These are phyloP conservation scores for Desmophyllum pertusum DNA, from an alignment of 92 coral and sea anemone genomes.

Conservation along the genomic window DNA sequence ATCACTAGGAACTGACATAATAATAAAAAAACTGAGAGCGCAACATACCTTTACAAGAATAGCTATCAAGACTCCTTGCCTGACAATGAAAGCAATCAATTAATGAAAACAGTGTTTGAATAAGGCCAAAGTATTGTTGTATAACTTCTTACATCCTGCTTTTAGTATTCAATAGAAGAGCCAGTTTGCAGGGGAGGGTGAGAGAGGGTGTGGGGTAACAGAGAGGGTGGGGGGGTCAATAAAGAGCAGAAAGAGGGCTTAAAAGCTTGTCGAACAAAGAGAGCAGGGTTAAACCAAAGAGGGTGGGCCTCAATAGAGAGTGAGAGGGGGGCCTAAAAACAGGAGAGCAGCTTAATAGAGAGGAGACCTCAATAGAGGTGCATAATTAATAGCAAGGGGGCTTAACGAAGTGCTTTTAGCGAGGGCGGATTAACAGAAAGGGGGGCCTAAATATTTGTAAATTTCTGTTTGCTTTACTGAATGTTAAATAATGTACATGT, in stretches of 20 bases:
- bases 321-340: neutral
- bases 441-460: neutral
- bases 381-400: too few relatives aligned
- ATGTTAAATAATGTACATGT: neutral
- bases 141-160: too few relatives aligned
- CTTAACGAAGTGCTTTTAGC: neutral
- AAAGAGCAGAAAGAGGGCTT: neutral
- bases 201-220: too few relatives aligned
- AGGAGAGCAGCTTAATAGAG: neutral
- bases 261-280: neutral
- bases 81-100: neutral
- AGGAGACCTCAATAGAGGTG: neutral
- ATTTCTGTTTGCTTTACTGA: neutral
- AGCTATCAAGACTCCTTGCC: slow-evolving; percentile 92
- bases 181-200: neutral
- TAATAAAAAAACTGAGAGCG: neutral
- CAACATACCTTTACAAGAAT: slow-evolving; percentile 82
- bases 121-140: too few relatives aligned
- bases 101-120: neutral
- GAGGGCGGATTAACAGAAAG: neutral
- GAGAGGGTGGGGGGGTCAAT: too few relatives aligned
- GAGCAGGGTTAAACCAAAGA: too few relatives aligned
- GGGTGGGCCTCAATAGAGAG: neutral
- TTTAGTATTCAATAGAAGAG: neutral
- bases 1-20: too few relatives aligned